These are phyloP conservation scores for Galerucella nymphaeae DNA, from an alignment of 2,888 invertebrate genomes.

Conservation along the genomic window DNA sequence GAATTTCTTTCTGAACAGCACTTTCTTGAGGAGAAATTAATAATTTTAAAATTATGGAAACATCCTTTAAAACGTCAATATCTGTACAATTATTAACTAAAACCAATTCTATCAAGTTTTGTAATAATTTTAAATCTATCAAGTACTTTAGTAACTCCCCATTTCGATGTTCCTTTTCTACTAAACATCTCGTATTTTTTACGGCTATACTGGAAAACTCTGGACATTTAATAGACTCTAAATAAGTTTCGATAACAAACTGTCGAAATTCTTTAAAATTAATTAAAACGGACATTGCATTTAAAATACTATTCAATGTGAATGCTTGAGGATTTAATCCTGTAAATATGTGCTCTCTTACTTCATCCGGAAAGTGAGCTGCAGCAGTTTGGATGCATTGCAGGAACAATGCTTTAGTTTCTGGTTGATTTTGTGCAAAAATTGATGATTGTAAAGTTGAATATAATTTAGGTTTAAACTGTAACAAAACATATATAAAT, in stretches of 20 bases:
- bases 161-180: slow-evolving; percentile 20
- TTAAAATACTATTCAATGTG: slow-evolving; percentile 16
- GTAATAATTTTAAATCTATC: slow-evolving; percentile 28
- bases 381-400: slow-evolving; percentile 26
- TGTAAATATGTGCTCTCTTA: slow-evolving; percentile 22
- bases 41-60: slow-evolving; percentile 64
- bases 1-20: slow-evolving; percentile 65
- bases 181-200: slow-evolving; percentile 18
- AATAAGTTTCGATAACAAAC: slow-evolving; percentile 17
- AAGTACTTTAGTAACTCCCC: slow-evolving; percentile 11
- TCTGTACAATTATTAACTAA: neutral
- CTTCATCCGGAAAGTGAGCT: slow-evolving; percentile 26
- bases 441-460: slow-evolving; percentile 17
- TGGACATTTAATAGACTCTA: slow-evolving; percentile 18
- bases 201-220: slow-evolving; percentile 17
- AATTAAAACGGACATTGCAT: slow-evolving; percentile 13
- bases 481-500: no score
- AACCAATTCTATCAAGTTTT: slow-evolving; percentile 29
- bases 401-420: slow-evolving; percentile 7
- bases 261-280: slow-evolving; percentile 20
- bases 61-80: slow-evolving; percentile 44
- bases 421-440: neutral
- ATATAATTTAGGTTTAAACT: slow-evolving; percentile 29
- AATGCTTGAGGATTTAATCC: neutral
- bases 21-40: slow-evolving; percentile 63